Evolutionary conservation across 2,888 invertebrate genomes (phyloP), one percentile per base, ranked within the genome.

Genomic region (Galerucella nymphaeae): DNA sequence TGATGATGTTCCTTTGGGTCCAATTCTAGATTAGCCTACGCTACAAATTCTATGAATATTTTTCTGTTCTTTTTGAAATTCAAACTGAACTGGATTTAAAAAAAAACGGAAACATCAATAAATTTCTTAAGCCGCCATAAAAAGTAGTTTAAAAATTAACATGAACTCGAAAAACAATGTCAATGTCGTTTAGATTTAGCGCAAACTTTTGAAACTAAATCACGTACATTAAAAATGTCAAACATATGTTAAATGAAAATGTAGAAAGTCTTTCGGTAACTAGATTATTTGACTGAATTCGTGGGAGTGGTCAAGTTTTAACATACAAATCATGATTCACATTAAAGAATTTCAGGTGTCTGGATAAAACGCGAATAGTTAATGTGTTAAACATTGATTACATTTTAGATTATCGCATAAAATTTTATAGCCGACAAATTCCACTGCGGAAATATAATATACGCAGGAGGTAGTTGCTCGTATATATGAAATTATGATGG

Each of bases 131-230:
- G 23, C 23, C 10, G 38, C 5, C 10, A 59, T 13, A 23, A 66
- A 42, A 66, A 66, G 66, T 57, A 58, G 66, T 45, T 45, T 58
- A 66, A 42, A 14, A 42, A 58, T 66, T 45, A 18, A 16, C 66
- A 45, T 58, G 45, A 58, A 38, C 58, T 1, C n/a, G 20, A 14
- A 41, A 66, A 66, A 66, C 58, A 58, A 66, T 66, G 66, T 66
- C 66, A 66, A 66, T 66, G 66, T 66, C 66, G 55, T 55, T 53
- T 16, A 55, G 41, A 66, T 66, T 66, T 58, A 41, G 66, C 45
- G 20, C 66, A 66, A 58, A 58, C 66, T 58, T 58, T 41, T 45
- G 8, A 45, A 66, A 66, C 23, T 20, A 45, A 23, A 20, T 66
- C 66, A 66, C 66, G 66, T 66, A 66, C 23, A 16, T 42, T 42